phyloP scores from a whole-genome alignment of 2,797 vertebrate genomes.

The Discoglossus pictus region DNA sequence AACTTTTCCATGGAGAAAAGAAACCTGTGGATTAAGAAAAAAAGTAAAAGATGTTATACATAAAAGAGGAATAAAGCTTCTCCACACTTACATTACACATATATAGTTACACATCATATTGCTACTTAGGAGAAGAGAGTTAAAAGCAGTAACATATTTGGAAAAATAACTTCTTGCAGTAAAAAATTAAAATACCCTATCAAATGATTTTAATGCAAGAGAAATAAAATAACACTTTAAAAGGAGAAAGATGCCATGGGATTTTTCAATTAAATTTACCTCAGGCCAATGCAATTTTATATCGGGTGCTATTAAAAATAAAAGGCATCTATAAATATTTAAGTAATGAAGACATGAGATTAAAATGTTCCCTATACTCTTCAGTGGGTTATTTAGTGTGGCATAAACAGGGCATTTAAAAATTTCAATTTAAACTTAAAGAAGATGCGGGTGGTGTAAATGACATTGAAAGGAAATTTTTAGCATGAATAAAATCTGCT shows the following conservation, averaged over 20 bases:
- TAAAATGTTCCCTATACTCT: background rate
- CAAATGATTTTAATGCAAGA: background rate
- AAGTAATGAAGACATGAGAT: background rate
- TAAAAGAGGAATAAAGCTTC: background rate
- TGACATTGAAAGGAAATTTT: too few species aligned
- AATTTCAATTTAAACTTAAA: too few species aligned
- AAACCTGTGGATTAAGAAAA: constrained; percentile 85
- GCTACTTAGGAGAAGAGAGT: background rate
- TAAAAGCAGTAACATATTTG: background rate
- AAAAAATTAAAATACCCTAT: constrained; percentile 4
- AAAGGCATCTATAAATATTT: constrained; percentile 9
- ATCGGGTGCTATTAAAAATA: constrained; percentile 11
- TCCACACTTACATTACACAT: background rate
- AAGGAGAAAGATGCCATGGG: too few species aligned
- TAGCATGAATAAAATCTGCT: too few species aligned
- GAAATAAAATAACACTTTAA: background rate
- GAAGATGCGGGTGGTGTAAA: too few species aligned
- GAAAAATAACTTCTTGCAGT: background rate
- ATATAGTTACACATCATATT: background rate
- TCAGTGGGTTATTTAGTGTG: background rate
- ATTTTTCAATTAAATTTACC: background rate
- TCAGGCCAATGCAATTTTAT: constrained; percentile 1
- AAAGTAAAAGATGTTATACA: background rate
- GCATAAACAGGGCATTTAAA: background rate
- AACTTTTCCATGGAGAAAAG: constrained; percentile 98